Percentiles rank a stretch among this genome's conserved stretches.
Conservation (phyloP, 1,140 invertebrate genomes). For the Drosophila auraria region DNA sequence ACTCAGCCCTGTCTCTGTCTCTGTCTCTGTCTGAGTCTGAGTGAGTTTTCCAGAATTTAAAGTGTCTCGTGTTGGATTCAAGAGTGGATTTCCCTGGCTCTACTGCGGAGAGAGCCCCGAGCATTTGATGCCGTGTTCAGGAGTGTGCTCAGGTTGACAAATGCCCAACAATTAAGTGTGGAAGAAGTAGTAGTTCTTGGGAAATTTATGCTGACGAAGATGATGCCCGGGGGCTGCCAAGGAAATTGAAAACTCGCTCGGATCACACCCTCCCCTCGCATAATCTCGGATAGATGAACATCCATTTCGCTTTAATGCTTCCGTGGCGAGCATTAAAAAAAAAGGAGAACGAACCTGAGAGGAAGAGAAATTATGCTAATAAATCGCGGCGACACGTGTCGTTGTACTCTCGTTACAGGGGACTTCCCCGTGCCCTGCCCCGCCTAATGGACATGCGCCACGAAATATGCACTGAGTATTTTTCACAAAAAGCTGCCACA, state of each 20-base stretch:
- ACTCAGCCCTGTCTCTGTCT: neutral
- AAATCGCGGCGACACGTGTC: conserved; percentile 81
- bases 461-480: conserved; percentile 77
- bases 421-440: conserved; percentile 11
- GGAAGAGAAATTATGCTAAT: conserved; percentile 82
- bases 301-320: conserved; percentile 81
- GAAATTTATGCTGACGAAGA: conserved; percentile 35
- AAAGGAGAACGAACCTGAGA: conserved; percentile 45
- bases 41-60: conserved; percentile 57
- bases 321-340: conserved; percentile 57
- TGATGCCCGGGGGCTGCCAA: conserved; percentile 40
- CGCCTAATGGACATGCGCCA: conserved; percentile 75
- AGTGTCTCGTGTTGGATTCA: conserved; percentile 41
- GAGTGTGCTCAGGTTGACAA: conserved; percentile 65
- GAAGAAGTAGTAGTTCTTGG: conserved; percentile 50
- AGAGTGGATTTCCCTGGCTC: conserved; percentile 6
- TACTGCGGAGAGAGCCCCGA: conserved; percentile 1
- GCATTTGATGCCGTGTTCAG: conserved; percentile 48
- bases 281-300: conserved; percentile 55
- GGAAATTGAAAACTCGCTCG: conserved; percentile 68
- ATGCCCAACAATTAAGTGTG: conserved; percentile 72
- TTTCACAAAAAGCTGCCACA: conserved; percentile 32
- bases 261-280: conserved; percentile 5
- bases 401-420: conserved; percentile 54
- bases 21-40: conserved; percentile 10